A percentile compares a stretch with the other conserved stretches of the same genome.
phyloP scores from a whole-genome alignment of 2,888 invertebrate genomes.

The Unio delphinus region DNA sequence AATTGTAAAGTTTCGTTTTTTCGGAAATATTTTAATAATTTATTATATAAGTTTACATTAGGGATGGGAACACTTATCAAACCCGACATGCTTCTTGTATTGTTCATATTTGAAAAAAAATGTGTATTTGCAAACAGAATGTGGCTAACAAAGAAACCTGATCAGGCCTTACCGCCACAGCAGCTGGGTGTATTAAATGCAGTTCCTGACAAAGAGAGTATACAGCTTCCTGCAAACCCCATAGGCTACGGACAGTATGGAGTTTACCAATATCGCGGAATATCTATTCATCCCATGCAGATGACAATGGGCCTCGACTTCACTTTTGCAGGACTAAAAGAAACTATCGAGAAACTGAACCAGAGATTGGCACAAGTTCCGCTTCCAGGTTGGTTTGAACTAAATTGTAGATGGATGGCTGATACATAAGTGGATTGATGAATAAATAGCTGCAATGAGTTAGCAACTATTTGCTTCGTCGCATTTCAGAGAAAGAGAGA shows the following conservation, averaged over 20 bases:
- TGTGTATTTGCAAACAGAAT: slow-evolving; percentile 18
- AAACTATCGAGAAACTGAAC: slow-evolving; percentile 39
- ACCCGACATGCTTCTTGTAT: background rate
- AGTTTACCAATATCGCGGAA: background rate
- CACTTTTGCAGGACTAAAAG: slow-evolving; percentile 38
- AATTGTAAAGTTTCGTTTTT: too few relatives aligned
- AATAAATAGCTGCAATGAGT: too few relatives aligned
- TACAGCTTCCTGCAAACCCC: background rate
- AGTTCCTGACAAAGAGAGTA: slow-evolving; percentile 30
- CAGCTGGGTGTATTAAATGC: slow-evolving; percentile 48
- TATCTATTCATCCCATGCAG: too few relatives aligned
- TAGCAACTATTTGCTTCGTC: too few relatives aligned
- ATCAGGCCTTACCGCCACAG: slow-evolving; percentile 26
- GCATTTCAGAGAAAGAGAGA: too few relatives aligned
- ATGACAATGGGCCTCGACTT: too few relatives aligned
- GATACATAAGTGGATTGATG: too few relatives aligned
- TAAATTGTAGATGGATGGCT: too few relatives aligned
- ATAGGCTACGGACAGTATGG: slow-evolving; percentile 4
- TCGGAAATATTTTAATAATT: too few relatives aligned
- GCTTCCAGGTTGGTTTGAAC: slow-evolving; percentile 35
- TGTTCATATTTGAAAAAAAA: background rate
- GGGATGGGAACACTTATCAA: background rate
- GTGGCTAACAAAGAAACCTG: slow-evolving; percentile 45
- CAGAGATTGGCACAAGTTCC: slow-evolving; percentile 30
- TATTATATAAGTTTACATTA: too few relatives aligned